Conservation (phyloP, 2,797 vertebrate species). For the Sebastes kiyomatsui region DNA sequence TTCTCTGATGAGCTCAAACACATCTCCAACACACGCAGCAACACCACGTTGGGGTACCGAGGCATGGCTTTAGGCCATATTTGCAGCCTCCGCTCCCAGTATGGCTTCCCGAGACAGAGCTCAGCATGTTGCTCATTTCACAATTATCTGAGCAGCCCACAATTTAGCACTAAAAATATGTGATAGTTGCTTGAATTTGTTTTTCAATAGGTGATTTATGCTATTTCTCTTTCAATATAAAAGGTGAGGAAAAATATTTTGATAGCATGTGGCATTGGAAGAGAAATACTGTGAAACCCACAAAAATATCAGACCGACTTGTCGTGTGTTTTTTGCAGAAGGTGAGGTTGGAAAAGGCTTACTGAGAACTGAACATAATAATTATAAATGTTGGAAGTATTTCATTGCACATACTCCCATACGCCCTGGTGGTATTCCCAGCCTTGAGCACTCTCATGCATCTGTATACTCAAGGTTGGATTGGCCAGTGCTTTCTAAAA, state of each 20-base stretch:
- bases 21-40: constrained; percentile 4
- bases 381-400: not conserved
- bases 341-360: not conserved
- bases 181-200: not conserved
- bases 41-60: not conserved
- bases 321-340: not conserved
- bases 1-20: constrained; percentile 13
- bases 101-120: constrained; percentile 5
- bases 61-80: constrained; percentile 16
- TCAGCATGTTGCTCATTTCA: constrained; percentile 13
- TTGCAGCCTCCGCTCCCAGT: constrained; percentile 21
- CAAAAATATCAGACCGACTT: not conserved
- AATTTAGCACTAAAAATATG: constrained; percentile 10
- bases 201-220: not conserved
- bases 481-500: not conserved
- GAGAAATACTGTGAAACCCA: constrained; percentile 1
- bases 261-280: not conserved
- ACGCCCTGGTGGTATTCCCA: not conserved
- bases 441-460: not conserved
- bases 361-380: not conserved
- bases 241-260: not conserved
- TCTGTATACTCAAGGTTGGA: not conserved
- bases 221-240: not conserved
- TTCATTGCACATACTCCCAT: not conserved
- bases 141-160: constrained; percentile 13